phyloP scores from a whole-genome alignment of 1,140 invertebrate genomes.

The Akabosia matsudoensis region DNA sequence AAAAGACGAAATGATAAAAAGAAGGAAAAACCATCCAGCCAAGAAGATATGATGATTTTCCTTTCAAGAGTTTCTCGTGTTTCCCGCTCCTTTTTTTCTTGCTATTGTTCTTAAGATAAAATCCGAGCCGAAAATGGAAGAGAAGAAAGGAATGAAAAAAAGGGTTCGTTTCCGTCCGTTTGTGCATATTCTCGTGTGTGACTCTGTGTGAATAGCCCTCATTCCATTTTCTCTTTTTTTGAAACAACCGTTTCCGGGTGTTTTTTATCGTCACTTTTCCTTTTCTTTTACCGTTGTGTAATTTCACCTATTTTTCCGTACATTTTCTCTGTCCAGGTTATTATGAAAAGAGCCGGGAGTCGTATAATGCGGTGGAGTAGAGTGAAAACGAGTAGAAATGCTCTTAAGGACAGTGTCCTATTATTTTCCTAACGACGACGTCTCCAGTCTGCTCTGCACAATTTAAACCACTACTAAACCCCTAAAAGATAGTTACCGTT shows the following conservation, averaged over 20 bases:
- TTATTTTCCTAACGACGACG: not conserved
- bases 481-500: not conserved
- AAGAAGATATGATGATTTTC: not conserved
- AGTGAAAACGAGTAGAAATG: not conserved
- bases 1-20: not conserved
- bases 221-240: not conserved
- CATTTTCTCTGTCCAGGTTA: not conserved
- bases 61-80: not conserved
- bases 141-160: no score
- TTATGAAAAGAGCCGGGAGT: not conserved
- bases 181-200: not conserved
- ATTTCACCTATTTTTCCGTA: slow-evolving; percentile 7
- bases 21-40: not conserved
- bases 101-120: no score
- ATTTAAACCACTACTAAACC: not conserved
- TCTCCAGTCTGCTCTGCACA: no score
- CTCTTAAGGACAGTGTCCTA: no score
- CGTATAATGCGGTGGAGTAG: not conserved
- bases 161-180: no score
- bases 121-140: no score
- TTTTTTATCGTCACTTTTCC: slow-evolving; percentile 8
- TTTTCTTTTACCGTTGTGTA: no score
- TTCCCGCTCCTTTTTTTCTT: not conserved
- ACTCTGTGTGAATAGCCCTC: not conserved
- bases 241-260: not conserved